A percentile compares a stretch with the other conserved stretches of the same genome.
Evolutionary conservation across 1,140 invertebrate genomes (phyloP).

Genomic region (Pemphigus obesinymphae): DNA sequence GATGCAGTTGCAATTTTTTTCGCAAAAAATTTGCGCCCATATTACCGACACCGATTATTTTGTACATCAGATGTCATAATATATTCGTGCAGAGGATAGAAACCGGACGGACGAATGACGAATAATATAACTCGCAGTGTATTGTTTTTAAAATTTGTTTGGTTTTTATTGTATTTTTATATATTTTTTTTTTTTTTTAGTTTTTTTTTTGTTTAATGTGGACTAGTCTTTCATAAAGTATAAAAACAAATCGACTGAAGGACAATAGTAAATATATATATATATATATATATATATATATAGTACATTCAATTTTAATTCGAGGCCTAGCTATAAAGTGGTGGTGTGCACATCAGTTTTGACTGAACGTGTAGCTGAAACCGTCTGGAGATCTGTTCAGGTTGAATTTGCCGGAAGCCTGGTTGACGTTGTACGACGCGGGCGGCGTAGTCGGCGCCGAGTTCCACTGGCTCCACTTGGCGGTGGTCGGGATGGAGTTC

Average conservation of each 20-base stretch:
- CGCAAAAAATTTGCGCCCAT: too few relatives aligned
- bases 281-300: too few relatives aligned
- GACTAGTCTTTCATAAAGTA: neutral
- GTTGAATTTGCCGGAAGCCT: slow-evolving; percentile 73
- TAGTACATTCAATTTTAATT: neutral
- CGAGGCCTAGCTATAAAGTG: neutral
- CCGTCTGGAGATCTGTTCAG: slow-evolving; percentile 79
- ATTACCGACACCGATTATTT: too few relatives aligned
- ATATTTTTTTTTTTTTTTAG: neutral
- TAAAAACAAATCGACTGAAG: slow-evolving; percentile 20
- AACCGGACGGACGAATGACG: too few relatives aligned
- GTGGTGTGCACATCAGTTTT: slow-evolving; percentile 47
- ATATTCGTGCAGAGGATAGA: too few relatives aligned
- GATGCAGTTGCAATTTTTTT: too few relatives aligned
- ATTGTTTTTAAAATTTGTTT: too few relatives aligned
- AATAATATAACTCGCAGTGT: too few relatives aligned
- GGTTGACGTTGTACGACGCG: slow-evolving; percentile 46
- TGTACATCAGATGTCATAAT: too few relatives aligned
- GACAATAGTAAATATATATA: neutral
- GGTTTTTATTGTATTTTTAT: neutral
- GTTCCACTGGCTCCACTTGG: neutral
- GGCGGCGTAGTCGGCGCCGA: neutral
- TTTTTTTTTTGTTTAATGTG: neutral
- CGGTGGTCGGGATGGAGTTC: slow-evolving; percentile 2
- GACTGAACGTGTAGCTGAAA: slow-evolving; percentile 75